A percentile compares a stretch with the other conserved stretches of the same genome.
These are phyloP conservation scores for Mormyrus hasselquistii DNA, from an alignment of 2,797 vertebrate genomes.

Conservation along the genomic window DNA sequence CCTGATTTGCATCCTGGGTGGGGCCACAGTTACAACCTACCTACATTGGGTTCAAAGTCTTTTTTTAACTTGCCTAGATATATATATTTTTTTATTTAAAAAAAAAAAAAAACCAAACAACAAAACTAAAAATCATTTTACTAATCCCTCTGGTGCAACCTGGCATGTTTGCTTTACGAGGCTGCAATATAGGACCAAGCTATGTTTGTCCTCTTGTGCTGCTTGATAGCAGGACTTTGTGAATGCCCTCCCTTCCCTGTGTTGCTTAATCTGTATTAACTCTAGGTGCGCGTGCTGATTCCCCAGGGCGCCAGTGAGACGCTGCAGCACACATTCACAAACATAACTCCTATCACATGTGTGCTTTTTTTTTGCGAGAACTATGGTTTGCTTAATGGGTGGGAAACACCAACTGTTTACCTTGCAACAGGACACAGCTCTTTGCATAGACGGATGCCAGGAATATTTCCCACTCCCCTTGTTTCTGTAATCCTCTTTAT, in stretches of 20 bases:
- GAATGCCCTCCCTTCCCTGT: background rate
- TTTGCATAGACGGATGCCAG: constrained; percentile 52
- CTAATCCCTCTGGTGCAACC: constrained; percentile 2
- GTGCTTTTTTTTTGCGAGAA: constrained; percentile 23
- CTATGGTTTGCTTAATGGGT: constrained; percentile 56
- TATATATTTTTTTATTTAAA: too few species aligned
- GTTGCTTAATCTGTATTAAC: background rate
- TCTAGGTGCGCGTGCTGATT: background rate
- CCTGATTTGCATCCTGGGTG: constrained; percentile 66
- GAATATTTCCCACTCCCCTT: constrained; percentile 30
- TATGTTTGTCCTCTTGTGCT: background rate
- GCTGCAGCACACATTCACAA: constrained; percentile 18
- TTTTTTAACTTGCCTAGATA: background rate
- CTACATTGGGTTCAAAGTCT: constrained; percentile 34
- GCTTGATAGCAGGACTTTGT: constrained; percentile 22
- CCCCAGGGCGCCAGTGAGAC: constrained; percentile 22
- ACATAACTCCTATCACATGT: background rate
- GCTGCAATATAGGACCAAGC: background rate
- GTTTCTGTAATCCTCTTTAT: background rate
- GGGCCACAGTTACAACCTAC: constrained; percentile 46
- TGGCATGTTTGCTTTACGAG: background rate
- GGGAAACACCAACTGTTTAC: constrained; percentile 45
- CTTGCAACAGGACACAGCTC: constrained; percentile 58
- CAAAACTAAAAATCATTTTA: background rate
- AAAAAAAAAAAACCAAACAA: background rate